Conservation (phyloP, 2,113 vertebrate genomes). For the Salvelinus namaycush region DNA sequence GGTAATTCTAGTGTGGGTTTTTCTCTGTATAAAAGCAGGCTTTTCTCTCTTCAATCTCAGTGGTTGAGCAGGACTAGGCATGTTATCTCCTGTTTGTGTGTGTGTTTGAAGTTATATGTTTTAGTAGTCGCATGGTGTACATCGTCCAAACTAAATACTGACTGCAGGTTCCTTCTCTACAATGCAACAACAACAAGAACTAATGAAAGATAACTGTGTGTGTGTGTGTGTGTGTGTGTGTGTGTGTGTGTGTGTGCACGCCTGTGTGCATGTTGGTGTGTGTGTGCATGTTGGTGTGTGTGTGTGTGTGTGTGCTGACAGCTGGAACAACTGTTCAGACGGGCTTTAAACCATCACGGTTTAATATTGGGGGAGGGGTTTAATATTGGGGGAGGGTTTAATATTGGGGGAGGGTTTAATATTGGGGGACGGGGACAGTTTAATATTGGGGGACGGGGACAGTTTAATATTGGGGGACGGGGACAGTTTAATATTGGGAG, state of each 20-base stretch:
- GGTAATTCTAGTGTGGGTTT: slow-evolving; percentile 38
- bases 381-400: background rate
- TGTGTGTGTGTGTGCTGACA: too few species aligned
- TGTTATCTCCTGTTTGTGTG: background rate
- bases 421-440: too few species aligned
- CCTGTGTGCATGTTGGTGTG: too few species aligned
- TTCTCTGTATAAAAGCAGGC: background rate
- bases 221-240: too few species aligned
- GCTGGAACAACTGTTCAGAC: background rate
- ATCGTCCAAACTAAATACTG: too few species aligned
- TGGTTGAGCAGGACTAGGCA: slow-evolving; percentile 50
- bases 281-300: background rate
- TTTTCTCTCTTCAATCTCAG: slow-evolving; percentile 58
- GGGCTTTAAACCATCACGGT: background rate
- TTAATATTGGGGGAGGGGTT: too few species aligned
- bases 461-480: background rate
- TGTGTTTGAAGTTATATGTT: slow-evolving; percentile 15
- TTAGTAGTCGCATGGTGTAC: background rate
- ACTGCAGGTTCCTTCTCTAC: too few species aligned
- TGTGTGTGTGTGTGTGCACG: too few species aligned
- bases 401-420: background rate
- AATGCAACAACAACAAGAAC: too few species aligned
- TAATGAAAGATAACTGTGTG: too few species aligned
- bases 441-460: too few species aligned
- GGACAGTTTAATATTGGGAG: background rate